These are phyloP conservation scores for Hofmannophila pseudospretella DNA, from an alignment of 2,888 invertebrate genomes.

Conservation along the genomic window DNA sequence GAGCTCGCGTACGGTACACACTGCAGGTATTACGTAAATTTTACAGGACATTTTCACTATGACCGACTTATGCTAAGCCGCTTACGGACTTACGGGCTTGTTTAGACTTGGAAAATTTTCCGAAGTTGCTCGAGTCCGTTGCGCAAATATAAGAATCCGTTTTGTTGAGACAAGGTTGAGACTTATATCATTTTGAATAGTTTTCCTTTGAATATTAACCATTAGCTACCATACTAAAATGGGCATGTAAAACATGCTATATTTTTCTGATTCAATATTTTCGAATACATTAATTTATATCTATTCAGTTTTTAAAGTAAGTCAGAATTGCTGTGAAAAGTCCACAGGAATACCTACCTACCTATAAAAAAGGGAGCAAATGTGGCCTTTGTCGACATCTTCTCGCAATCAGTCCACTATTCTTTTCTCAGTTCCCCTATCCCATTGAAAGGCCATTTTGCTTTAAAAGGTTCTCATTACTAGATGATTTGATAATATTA, in stretches of 20 bases:
- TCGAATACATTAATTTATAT: too few relatives aligned
- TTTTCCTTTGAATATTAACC: too few relatives aligned
- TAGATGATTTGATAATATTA: too few relatives aligned
- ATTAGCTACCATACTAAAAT: too few relatives aligned
- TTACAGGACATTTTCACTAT: slow-evolving; percentile 5
- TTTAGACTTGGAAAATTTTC: slow-evolving; percentile 8
- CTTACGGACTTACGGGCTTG: slow-evolving; percentile 5
- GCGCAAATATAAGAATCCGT: neutral
- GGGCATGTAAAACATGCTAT: too few relatives aligned
- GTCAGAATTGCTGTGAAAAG: too few relatives aligned
- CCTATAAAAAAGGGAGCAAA: slow-evolving; percentile 22
- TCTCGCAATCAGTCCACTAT: slow-evolving; percentile 38
- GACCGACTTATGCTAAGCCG: slow-evolving; percentile 6
- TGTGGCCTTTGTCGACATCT: slow-evolving; percentile 26
- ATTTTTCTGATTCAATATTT: too few relatives aligned
- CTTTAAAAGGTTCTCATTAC: too few relatives aligned
- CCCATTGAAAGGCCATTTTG: slow-evolving; percentile 5
- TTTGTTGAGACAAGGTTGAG: neutral
- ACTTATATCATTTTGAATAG: too few relatives aligned
- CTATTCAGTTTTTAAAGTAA: too few relatives aligned
- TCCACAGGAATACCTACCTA: too few relatives aligned
- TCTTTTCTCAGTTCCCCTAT: slow-evolving; percentile 25
- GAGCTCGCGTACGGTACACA: neutral
- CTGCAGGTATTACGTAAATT: neutral
- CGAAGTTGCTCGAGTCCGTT: slow-evolving; percentile 4